These are phyloP conservation scores for Keiferia lycopersicella DNA, from an alignment of 2,888 invertebrate species.

Conservation along the genomic window DNA sequence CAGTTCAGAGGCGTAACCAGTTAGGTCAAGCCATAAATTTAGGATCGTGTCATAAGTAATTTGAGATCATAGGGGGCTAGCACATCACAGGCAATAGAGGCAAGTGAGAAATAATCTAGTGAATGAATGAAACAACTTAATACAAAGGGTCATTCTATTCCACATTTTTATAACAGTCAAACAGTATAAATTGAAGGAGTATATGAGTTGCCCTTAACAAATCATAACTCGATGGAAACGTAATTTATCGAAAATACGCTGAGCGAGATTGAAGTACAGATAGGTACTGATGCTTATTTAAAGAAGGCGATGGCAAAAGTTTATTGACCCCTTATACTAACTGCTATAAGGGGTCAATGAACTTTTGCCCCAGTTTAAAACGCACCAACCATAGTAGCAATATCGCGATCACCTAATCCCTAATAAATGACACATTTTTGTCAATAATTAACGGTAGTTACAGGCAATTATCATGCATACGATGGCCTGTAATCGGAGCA, in stretches of 20 bases:
- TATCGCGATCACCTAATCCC: neutral
- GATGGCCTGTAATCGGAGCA: constrained; percentile 8
- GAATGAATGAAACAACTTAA: constrained; percentile 11
- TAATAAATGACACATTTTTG: constrained; percentile 14
- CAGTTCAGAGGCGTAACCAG: constrained; percentile 5
- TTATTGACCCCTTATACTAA: too few species aligned
- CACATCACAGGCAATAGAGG: neutral
- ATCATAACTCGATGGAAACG: too few species aligned
- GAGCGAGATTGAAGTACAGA: too few species aligned
- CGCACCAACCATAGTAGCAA: too few species aligned
- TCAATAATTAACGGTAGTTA: constrained; percentile 19
- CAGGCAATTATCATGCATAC: constrained; percentile 12
- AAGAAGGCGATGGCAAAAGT: too few species aligned
- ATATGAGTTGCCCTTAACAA: too few species aligned
- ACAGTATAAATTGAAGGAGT: too few species aligned
- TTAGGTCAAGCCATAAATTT: constrained; percentile 19
- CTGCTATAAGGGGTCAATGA: too few species aligned
- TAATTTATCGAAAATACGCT: too few species aligned
- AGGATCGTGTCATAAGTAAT: neutral
- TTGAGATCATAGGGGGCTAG: constrained; percentile 5
- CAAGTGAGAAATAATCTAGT: neutral
- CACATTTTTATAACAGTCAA: too few species aligned
- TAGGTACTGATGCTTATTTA: too few species aligned
- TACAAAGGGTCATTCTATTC: neutral
- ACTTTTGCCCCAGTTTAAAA: too few species aligned